A percentile compares a stretch with the other conserved stretches of the same genome.
phyloP scores from a whole-genome alignment of 2,797 vertebrate species.

The Sebastes vulpes region DNA sequence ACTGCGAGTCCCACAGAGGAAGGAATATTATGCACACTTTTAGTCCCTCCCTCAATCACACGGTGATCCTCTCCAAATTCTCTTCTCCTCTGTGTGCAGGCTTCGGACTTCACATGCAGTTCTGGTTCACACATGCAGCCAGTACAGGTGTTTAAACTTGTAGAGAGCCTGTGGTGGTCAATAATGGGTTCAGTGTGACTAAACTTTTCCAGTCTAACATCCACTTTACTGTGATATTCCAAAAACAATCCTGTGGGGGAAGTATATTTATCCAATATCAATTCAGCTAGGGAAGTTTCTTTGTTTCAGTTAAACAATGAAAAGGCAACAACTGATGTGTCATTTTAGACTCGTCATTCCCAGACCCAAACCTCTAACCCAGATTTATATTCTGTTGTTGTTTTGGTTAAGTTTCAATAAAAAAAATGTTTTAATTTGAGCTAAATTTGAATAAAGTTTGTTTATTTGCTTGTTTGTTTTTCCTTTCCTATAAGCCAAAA shows the following conservation, averaged over 20 bases:
- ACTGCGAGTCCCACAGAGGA: constrained; percentile 75
- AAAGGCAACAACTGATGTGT: neutral
- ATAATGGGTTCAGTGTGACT: neutral
- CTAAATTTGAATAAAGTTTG: neutral
- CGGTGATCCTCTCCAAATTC: constrained; percentile 77
- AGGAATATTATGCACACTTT: constrained; percentile 78
- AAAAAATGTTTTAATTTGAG: neutral
- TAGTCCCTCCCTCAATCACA: constrained; percentile 85
- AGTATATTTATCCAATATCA: neutral
- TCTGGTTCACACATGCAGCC: constrained; percentile 21
- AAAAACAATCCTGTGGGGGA: neutral
- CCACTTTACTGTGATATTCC: neutral
- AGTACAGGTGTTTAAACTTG: constrained; percentile 57
- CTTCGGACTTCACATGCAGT: constrained; percentile 26
- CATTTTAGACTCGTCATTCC: neutral
- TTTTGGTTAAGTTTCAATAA: neutral
- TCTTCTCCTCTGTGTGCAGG: constrained; percentile 21
- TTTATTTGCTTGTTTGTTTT: constrained; percentile 12
- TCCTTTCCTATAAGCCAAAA: neutral
- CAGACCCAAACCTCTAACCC: neutral
- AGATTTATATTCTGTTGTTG: neutral
- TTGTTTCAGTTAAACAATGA: neutral
- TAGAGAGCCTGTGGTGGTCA: neutral
- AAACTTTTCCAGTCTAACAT: neutral
- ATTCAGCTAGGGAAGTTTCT: neutral